phyloP scores from a whole-genome alignment of 53 echinoderm and acorn worm species.

The Zoroaster sp. region DNA sequence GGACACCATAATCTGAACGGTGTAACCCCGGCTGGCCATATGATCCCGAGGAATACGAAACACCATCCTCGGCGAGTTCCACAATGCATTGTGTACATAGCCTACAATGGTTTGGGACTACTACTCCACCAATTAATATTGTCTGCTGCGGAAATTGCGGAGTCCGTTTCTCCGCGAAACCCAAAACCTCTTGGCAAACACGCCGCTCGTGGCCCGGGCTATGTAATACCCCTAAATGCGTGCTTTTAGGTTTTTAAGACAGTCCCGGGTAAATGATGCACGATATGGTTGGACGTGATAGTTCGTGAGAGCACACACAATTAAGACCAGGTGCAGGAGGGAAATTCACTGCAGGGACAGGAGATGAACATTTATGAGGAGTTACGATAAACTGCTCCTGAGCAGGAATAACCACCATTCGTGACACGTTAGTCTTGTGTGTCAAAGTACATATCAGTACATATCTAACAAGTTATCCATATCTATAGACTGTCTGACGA shows the following conservation, averaged over 20 bases:
- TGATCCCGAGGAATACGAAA: constrained; percentile 14
- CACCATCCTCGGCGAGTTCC: background rate
- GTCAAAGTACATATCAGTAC: too few species aligned
- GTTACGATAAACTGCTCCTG: background rate
- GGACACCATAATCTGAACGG: background rate
- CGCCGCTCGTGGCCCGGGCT: constrained; percentile 7
- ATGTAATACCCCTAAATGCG: constrained; percentile 12
- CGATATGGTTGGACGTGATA: background rate
- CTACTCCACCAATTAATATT: constrained; percentile 37
- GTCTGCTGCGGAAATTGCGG: background rate
- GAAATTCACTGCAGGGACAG: background rate
- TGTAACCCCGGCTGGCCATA: background rate
- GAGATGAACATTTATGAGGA: background rate
- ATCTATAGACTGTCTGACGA: too few species aligned
- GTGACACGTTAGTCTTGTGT: too few species aligned
- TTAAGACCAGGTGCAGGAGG: constrained; percentile 14
- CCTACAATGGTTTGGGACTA: constrained; percentile 22
- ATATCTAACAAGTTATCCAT: too few species aligned
- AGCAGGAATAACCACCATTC: background rate
- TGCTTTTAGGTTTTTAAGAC: constrained; percentile 1
- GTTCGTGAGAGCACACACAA: background rate
- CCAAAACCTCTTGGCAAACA: constrained; percentile 43
- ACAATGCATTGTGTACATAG: constrained; percentile 8
- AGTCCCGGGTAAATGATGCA: background rate
- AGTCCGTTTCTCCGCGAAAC: background rate